Conservation (phyloP, 2,888 invertebrate species). For the Amblyjoppa proteus region DNA sequence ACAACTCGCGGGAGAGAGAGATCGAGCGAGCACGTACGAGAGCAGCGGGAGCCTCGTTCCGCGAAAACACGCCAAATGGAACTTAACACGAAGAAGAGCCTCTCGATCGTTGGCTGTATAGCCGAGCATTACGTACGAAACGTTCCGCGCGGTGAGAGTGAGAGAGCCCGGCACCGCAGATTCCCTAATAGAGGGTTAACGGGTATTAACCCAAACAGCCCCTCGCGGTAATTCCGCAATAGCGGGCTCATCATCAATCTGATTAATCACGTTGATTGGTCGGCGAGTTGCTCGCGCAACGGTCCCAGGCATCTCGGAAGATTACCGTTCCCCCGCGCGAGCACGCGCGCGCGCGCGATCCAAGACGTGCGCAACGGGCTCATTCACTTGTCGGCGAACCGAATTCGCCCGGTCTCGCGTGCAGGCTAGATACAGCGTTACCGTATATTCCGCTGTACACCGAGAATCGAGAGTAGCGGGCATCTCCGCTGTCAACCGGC, state of each 20-base stretch:
- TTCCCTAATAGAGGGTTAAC: slow-evolving; percentile 69
- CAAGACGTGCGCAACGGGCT: slow-evolving; percentile 11
- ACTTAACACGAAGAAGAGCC: slow-evolving; percentile 47
- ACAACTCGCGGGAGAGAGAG: slow-evolving; percentile 14
- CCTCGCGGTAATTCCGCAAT: slow-evolving; percentile 65
- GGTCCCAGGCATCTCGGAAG: slow-evolving; percentile 44
- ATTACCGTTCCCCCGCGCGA: slow-evolving; percentile 59
- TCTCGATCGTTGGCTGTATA: slow-evolving; percentile 21
- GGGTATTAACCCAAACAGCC: slow-evolving; percentile 68
- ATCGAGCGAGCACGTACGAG: slow-evolving; percentile 25
- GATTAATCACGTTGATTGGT: slow-evolving; percentile 68
- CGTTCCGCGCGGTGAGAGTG: not conserved
- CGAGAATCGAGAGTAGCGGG: slow-evolving; percentile 42
- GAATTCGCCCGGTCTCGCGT: slow-evolving; percentile 25
- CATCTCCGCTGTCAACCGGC: slow-evolving; percentile 46
- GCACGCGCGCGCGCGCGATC: not conserved
- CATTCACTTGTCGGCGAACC: slow-evolving; percentile 59
- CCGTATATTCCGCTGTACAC: slow-evolving; percentile 21
- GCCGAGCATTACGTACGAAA: slow-evolving; percentile 16
- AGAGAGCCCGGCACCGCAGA: slow-evolving; percentile 31
- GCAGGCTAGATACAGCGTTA: not conserved
- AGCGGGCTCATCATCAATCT: slow-evolving; percentile 67
- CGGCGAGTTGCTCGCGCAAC: slow-evolving; percentile 25
- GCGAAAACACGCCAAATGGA: slow-evolving; percentile 63
- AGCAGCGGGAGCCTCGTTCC: slow-evolving; percentile 39